Evolutionary conservation across 2,797 vertebrate species (phyloP).

Genomic region (Strix occidentalis): DNA sequence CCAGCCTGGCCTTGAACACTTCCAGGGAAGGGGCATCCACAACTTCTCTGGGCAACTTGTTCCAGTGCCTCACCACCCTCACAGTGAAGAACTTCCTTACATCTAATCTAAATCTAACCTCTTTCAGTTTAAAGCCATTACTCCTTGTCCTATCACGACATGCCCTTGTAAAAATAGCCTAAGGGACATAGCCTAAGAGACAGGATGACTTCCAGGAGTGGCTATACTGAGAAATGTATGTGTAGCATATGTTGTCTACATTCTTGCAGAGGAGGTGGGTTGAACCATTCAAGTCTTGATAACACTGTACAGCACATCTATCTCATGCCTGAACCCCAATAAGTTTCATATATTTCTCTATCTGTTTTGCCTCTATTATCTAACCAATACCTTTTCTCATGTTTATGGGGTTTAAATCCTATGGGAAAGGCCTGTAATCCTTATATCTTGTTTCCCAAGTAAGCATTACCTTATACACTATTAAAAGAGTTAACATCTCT

Average conservation of each 20-base stretch:
- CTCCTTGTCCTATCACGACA: too few relatives aligned
- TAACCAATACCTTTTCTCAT: neutral
- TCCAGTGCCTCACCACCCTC: too few relatives aligned
- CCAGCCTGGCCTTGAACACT: too few relatives aligned
- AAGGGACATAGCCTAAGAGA: neutral
- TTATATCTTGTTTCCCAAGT: neutral
- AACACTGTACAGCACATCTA: neutral
- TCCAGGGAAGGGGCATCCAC: too few relatives aligned
- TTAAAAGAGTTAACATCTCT: neutral
- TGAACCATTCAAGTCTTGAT: neutral
- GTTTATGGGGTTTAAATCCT: neutral
- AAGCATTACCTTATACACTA: neutral
- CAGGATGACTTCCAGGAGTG: fast-evolving
- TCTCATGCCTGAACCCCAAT: neutral
- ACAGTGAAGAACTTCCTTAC: too few relatives aligned
- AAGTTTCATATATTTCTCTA: neutral
- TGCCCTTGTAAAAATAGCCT: too few relatives aligned
- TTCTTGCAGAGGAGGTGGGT: neutral
- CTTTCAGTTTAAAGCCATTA: too few relatives aligned
- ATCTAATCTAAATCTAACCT: too few relatives aligned
- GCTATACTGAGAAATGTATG: neutral
- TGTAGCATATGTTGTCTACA: neutral
- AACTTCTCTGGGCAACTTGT: too few relatives aligned
- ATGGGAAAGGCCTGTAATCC: neutral
- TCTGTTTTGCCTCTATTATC: neutral